Conservation (phyloP, 1,140 invertebrate genomes). For the Eurosta solidaginis region DNA sequence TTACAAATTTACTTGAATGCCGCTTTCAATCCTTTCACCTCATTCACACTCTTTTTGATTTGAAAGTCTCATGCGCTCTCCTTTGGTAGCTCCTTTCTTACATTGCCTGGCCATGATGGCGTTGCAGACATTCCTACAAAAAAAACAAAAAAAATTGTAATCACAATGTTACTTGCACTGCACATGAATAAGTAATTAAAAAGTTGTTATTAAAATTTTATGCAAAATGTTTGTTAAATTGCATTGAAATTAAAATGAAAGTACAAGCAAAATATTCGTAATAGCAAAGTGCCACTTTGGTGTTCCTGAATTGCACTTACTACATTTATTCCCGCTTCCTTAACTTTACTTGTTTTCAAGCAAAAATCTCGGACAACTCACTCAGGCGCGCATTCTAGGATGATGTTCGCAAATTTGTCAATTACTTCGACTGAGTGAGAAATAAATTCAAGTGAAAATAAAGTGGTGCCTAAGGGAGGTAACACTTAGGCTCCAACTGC, state of each 20-base stretch:
- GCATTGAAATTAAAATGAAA: slow-evolving; percentile 28
- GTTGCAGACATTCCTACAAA: not conserved
- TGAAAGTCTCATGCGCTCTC: not conserved
- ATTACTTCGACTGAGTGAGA: not conserved
- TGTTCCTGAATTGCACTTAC: not conserved
- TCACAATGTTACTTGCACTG: slow-evolving; percentile 16
- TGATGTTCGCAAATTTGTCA: not conserved
- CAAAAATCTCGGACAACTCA: not conserved
- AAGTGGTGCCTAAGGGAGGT: no score
- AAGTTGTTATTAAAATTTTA: slow-evolving; percentile 32
- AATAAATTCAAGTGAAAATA: not conserved
- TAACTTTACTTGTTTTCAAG: not conserved
- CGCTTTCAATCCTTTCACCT: not conserved
- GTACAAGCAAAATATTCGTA: not conserved
- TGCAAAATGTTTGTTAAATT: slow-evolving; percentile 30
- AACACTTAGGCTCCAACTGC: no score
- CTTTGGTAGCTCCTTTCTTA: no score
- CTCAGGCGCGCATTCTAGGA: not conserved
- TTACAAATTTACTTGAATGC: not conserved
- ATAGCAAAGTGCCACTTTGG: not conserved
- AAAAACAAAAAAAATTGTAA: slow-evolving; percentile 9
- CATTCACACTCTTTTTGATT: not conserved
- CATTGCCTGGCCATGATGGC: not conserved
- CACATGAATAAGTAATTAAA: slow-evolving; percentile 32
- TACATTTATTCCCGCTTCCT: not conserved